Conservation (phyloP, 2,888 invertebrate genomes). For the Melieria picta region DNA sequence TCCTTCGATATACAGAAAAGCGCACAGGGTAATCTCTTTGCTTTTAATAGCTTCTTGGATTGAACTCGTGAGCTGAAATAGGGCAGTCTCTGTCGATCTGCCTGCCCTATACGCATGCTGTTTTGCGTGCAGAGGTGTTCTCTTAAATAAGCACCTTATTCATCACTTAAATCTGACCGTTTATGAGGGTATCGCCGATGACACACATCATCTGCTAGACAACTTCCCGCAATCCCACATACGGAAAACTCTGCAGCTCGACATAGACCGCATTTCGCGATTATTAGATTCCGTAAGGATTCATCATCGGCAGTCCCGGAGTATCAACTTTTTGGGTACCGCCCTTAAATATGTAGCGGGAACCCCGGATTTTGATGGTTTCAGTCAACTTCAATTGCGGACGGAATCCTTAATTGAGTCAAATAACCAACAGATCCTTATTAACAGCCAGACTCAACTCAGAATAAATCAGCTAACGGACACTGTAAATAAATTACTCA, state of each 20-base stretch:
- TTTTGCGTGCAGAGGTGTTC: too few species aligned
- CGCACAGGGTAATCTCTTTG: too few species aligned
- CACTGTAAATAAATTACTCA: slow-evolving; percentile 16
- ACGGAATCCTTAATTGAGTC: slow-evolving; percentile 7
- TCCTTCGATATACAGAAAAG: too few species aligned
- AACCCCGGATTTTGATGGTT: slow-evolving; percentile 29
- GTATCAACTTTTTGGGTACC: slow-evolving; percentile 10
- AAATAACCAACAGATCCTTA: slow-evolving; percentile 19
- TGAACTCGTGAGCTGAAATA: too few species aligned
- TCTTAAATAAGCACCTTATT: too few species aligned
- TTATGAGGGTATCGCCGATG: not conserved
- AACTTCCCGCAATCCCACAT: slow-evolving; percentile 9
- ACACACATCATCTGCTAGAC: not conserved
- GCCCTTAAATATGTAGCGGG: slow-evolving; percentile 31
- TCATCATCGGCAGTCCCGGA: slow-evolving; percentile 20
- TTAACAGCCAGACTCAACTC: slow-evolving; percentile 21
- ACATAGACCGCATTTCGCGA: slow-evolving; percentile 1
- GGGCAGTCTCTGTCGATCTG: too few species aligned
- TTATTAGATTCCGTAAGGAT: slow-evolving; percentile 16
- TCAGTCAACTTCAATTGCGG: slow-evolving; percentile 8
- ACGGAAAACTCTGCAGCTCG: not conserved
- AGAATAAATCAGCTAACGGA: slow-evolving; percentile 23
- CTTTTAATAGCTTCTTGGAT: too few species aligned
- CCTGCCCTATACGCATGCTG: too few species aligned
- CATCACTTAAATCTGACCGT: not conserved